phyloP scores from a whole-genome alignment of 2,113 vertebrate genomes.

The Geococcyx californianus region DNA sequence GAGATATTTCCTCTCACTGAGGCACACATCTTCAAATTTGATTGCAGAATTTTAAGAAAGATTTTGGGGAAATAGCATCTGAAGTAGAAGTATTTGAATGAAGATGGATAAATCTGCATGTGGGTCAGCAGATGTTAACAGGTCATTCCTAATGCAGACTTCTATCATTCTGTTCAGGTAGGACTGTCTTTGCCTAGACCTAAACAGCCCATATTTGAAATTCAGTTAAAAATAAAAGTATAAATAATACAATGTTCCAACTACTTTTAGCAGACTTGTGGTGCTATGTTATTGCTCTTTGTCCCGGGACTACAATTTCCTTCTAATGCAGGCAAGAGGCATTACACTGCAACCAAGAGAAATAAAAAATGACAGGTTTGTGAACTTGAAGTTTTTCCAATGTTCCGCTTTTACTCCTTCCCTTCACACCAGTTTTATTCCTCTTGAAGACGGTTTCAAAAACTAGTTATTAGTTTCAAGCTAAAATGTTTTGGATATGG shows the following conservation, averaged over 20 bases:
- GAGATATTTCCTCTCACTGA: background rate
- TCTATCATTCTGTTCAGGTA: background rate
- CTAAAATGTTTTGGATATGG: background rate
- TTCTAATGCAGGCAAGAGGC: background rate
- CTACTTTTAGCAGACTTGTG: background rate
- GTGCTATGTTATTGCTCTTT: background rate
- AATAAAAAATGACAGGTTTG: background rate
- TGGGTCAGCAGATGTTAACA: background rate
- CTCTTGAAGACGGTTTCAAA: background rate
- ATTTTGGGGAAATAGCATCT: background rate
- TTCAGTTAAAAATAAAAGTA: background rate
- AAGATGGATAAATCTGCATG: background rate
- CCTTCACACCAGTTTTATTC: background rate
- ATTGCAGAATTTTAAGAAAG: background rate
- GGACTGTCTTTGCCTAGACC: background rate
- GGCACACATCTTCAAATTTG: background rate
- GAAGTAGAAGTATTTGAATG: background rate
- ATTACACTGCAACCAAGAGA: background rate
- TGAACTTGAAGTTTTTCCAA: background rate
- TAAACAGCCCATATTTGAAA: background rate
- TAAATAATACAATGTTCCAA: background rate
- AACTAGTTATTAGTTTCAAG: background rate
- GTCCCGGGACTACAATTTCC: background rate
- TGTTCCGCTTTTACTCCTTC: background rate
- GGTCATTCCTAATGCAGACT: background rate